A percentile compares a stretch with the other conserved stretches of the same genome.
phyloP scores from a whole-genome alignment of 2,797 vertebrate species.

The Fistularia tabacaria region DNA sequence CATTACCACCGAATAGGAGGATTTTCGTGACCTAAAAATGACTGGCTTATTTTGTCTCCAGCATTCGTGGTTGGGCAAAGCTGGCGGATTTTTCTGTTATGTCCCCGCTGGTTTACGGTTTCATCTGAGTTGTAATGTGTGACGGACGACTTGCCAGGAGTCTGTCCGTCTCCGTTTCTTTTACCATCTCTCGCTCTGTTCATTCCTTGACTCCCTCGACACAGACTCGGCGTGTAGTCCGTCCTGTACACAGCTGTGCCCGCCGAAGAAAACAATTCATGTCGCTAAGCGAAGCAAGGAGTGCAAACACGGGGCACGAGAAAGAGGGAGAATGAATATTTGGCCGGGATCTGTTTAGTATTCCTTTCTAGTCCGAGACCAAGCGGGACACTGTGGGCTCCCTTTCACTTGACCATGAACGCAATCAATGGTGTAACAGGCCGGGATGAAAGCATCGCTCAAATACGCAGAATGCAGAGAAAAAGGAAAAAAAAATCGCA shows the following conservation, averaged over 20 bases:
- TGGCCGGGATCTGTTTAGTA: conserved; percentile 51
- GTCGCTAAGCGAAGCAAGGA: conserved; percentile 38
- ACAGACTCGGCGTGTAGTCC: conserved; percentile 43
- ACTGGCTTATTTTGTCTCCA: conserved; percentile 20
- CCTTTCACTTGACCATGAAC: conserved; percentile 49
- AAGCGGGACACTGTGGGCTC: conserved; percentile 28
- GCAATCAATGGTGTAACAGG: conserved; percentile 34
- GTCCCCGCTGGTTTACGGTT: conserved; percentile 16
- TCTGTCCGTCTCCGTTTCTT: conserved; percentile 19
- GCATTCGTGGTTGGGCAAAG: conserved; percentile 11
- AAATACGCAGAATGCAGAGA: conserved; percentile 5
- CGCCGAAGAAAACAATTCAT: conserved; percentile 65
- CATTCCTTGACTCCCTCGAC: conserved; percentile 25
- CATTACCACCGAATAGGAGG: conserved; percentile 7
- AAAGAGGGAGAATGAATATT: conserved; percentile 28
- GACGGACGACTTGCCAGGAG: conserved; percentile 20
- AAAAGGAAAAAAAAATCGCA: too few relatives aligned
- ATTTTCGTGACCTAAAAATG: conserved; percentile 19
- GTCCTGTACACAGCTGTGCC: conserved; percentile 65
- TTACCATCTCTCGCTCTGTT: conserved; percentile 17
- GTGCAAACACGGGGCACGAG: conserved; percentile 4
- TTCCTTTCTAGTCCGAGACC: conserved; percentile 27
- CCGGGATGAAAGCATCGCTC: neutral
- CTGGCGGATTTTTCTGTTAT: conserved; percentile 5
- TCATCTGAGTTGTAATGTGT: conserved; percentile 17